phyloP scores from a whole-genome alignment of 30 jellyfish, hydroid and myxozoan genomes.

The Hydractinia echinata region DNA sequence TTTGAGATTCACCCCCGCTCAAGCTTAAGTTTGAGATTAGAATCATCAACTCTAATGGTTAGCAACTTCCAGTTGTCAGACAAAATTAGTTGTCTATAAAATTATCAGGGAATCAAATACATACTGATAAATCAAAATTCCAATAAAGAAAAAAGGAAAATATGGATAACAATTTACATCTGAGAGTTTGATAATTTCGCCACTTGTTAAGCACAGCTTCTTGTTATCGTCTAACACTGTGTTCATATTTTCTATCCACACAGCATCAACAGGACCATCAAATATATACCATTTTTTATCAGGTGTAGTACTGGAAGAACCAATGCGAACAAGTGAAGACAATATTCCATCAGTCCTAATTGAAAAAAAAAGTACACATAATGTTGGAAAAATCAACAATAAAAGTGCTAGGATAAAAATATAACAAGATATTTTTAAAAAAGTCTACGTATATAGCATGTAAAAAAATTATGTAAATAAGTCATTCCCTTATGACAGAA shows the following conservation, averaged over 20 bases:
- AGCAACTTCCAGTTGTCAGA: no score
- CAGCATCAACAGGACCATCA: conserved; percentile 98
- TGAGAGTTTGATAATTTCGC: conserved; percentile 82
- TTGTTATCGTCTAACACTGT: conserved; percentile 93
- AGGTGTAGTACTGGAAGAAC: conserved; percentile 70
- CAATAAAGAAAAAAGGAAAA: not conserved
- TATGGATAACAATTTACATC: conserved; percentile 31
- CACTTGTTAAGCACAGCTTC: conserved; percentile 91
- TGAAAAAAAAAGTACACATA: not conserved
- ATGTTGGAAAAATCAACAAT: no score
- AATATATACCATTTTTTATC: conserved; percentile 93
- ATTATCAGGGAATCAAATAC: not conserved
- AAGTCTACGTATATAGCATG: no score
- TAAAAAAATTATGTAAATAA: not conserved
- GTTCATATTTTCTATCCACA: conserved; percentile 95
- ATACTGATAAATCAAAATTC: not conserved
- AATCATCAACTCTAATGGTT: no score
- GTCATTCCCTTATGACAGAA: not conserved
- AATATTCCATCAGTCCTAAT: conserved; percentile 92
- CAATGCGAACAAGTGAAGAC: conserved; percentile 91
- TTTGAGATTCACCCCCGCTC: no score
- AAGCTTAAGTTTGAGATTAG: no score
- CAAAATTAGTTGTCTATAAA: no score
- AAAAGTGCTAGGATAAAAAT: no score
- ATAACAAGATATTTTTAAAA: no score